Percentiles rank a stretch among this genome's conserved stretches.
These are phyloP conservation scores for Motacilla alba DNA, from an alignment of 2,113 vertebrate genomes.

Conservation along the genomic window DNA sequence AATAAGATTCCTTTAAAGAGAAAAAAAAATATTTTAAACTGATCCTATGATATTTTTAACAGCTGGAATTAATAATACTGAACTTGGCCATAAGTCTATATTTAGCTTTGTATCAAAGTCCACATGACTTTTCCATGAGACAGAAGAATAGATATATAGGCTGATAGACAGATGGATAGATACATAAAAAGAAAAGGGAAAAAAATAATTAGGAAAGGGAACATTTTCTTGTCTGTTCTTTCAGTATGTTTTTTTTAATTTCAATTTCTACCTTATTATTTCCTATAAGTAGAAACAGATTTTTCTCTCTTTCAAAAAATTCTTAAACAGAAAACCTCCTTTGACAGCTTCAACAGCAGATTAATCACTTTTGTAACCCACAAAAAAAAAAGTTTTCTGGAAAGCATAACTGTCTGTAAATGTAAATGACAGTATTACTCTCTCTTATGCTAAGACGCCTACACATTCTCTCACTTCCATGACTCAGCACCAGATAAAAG, in stretches of 20 bases:
- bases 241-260: not conserved
- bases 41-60: conserved; percentile 13
- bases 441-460: conserved; percentile 72
- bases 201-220: conserved; percentile 32
- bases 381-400: conserved; percentile 75
- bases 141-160: not conserved
- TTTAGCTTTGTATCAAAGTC: conserved; percentile 14
- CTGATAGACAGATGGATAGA: conserved; percentile 31
- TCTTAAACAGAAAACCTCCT: conserved; percentile 69
- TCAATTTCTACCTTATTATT: conserved; percentile 39
- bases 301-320: conserved; percentile 39
- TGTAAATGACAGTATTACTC: conserved; percentile 74
- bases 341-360: conserved; percentile 71
- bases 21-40: not conserved
- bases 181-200: conserved; percentile 29
- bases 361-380: conserved; percentile 75
- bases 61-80: conserved; percentile 17
- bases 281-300: conserved; percentile 65
- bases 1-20: not conserved
- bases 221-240: conserved; percentile 34
- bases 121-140: not conserved
- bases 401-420: conserved; percentile 77
- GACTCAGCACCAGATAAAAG: conserved; percentile 77
- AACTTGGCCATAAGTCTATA: conserved; percentile 3
- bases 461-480: conserved; percentile 77